Conservation (phyloP, 2,888 invertebrate species). For the Uropetala carovei region DNA sequence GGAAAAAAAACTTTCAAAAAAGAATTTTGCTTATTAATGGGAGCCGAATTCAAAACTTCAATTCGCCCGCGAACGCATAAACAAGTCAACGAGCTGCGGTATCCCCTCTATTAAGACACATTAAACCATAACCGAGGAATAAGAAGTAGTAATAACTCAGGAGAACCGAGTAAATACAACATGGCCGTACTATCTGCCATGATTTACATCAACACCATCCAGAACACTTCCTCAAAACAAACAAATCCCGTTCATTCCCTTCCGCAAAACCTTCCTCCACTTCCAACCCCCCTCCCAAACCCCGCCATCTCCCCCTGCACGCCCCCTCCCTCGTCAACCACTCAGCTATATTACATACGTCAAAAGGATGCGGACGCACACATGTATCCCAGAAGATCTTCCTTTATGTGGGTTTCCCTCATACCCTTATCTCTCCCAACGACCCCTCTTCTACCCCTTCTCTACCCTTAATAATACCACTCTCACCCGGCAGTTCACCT, state of each 20-base stretch:
- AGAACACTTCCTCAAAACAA: constrained; percentile 29
- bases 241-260: neutral
- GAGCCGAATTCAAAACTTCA: neutral
- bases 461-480: neutral
- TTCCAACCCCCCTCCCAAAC: neutral
- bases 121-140: neutral
- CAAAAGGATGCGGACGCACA: neutral
- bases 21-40: neutral
- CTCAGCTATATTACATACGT: constrained; percentile 43
- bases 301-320: too few relatives aligned
- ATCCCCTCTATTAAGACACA: neutral
- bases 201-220: constrained; percentile 40
- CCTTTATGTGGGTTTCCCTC: neutral
- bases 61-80: neutral
- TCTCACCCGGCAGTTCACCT: neutral
- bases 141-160: neutral
- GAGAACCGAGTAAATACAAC: neutral
- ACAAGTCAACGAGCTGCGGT: neutral
- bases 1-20: too few relatives aligned
- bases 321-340: neutral
- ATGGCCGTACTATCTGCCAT: neutral
- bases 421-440: neutral
- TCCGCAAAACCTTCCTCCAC: neutral
- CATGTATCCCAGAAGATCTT: neutral
- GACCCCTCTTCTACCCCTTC: neutral